A percentile compares a stretch with the other conserved stretches of the same genome.
These are phyloP conservation scores for Ypsolopha sequella DNA, from an alignment of 2,888 invertebrate species.

Conservation along the genomic window DNA sequence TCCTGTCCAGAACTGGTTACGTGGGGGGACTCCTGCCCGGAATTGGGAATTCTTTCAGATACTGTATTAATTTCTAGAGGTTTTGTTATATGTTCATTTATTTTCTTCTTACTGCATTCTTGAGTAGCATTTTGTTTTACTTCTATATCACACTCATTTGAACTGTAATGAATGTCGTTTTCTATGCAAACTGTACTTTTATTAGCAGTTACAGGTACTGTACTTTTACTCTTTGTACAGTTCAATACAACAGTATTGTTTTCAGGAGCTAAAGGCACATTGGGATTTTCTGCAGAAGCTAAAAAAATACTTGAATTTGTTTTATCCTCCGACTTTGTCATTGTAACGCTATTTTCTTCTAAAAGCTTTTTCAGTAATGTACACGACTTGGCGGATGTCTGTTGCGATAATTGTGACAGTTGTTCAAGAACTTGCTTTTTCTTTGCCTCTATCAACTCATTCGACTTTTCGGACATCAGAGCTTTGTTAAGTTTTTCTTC, in stretches of 20 bases:
- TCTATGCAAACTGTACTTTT: neutral
- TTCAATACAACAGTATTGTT: neutral
- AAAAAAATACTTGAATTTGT: neutral
- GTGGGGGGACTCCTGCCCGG: constrained; percentile 64
- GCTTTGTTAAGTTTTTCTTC: no score
- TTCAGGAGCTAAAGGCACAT: neutral
- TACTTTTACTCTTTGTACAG: neutral
- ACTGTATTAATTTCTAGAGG: constrained; percentile 58
- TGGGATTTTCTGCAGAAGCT: neutral
- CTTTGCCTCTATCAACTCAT: neutral
- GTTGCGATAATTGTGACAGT: constrained; percentile 19
- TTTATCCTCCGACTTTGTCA: neutral
- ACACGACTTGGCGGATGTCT: constrained; percentile 42
- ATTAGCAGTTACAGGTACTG: neutral
- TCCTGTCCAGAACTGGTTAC: constrained; percentile 53
- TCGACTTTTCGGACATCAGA: neutral
- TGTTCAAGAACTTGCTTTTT: constrained; percentile 7
- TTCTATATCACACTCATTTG: neutral
- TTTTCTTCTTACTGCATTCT: neutral
- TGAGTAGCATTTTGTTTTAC: neutral
- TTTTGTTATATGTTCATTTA: constrained; percentile 27
- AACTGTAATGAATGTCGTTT: neutral
- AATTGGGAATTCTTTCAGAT: constrained; percentile 35
- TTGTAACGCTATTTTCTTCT: constrained; percentile 27
- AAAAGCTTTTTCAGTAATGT: constrained; percentile 54